Conservation (phyloP, 2,113 vertebrate genomes). For the Psilopsiagon aymara region DNA sequence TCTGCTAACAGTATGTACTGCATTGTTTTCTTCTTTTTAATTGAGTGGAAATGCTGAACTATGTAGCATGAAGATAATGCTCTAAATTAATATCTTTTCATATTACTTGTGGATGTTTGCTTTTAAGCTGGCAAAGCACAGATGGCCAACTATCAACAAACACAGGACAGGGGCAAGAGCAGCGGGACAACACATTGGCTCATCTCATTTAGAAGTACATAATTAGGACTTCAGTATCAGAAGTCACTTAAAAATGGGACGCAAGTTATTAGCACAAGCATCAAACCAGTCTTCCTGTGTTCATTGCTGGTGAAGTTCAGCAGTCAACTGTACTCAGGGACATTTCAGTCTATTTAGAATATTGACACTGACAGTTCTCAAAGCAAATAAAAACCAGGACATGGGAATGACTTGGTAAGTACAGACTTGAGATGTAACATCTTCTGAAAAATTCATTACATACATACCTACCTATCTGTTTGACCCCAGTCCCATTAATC, state of each 20-base stretch:
- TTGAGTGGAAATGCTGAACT: background rate
- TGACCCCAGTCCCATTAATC: background rate
- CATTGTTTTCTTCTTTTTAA: background rate
- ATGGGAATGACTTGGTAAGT: background rate
- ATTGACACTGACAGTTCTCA: background rate
- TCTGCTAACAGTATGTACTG: background rate
- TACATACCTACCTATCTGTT: background rate
- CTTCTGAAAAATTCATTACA: conserved; percentile 16
- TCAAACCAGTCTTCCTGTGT: background rate
- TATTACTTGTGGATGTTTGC: background rate
- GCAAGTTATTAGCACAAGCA: background rate
- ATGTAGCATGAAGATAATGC: background rate
- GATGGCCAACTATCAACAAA: background rate
- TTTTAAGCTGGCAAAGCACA: background rate
- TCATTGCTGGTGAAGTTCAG: background rate
- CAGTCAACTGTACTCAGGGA: background rate
- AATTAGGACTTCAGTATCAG: background rate
- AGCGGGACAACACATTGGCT: background rate
- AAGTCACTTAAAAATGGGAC: conserved; percentile 2
- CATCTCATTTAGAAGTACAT: background rate
- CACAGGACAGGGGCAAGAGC: background rate
- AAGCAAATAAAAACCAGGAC: background rate
- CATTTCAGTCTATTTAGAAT: background rate
- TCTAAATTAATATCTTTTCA: background rate
- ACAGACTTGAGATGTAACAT: background rate